Base-by-base conservation (phyloP, 1,140 invertebrate genomes). In the Aphidius gifuensis region DNA sequence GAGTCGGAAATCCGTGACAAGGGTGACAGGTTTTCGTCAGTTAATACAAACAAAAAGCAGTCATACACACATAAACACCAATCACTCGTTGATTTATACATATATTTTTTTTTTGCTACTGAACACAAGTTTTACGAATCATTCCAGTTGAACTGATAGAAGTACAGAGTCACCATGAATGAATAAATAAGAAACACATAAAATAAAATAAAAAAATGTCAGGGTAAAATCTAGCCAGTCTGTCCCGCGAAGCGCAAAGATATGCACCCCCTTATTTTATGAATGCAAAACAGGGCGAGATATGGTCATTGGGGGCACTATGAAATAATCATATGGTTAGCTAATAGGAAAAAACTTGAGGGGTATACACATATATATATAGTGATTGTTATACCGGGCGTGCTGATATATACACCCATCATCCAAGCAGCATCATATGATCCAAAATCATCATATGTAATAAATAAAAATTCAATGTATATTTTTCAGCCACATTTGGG, bases 241-340 rank as follows among this genome's bases (percentile, higher is more conserved):
- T 51, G 56, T 48, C 45, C 51, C 58, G 39, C 46, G 48, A 60
- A 49, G 62, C 67, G 69, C 71, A 77, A 76, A 77, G 74, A 77
- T 77, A 78, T 78, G 73, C 75, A 78, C 77, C 77, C 76, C 68
- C 69, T 66, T 57, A 11, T 32, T 32, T 32, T 11, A 43, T 50
- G n/a, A n/a, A 44, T 11, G 45, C 57, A 32, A 32, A 32, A 32
- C 23, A 32, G 23, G 23, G n/a, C 40, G 40, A n/a, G 38, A 9
- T 43, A n/a, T 9, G 23, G 50, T 9, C 32, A 23, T n/a, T 55
- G 43, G 66, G 69, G 69, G 74, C 58, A 65, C 77, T 76, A 79
- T 80, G 76, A 80, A 78, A 79, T 81, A 81, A 81, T 79, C 79
- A 80, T 80, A 80, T 80, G 78, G 76, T 80, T 80, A 80, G 76